Conservation (phyloP, 2,797 vertebrate genomes). For the Coregonus suidteri region DNA sequence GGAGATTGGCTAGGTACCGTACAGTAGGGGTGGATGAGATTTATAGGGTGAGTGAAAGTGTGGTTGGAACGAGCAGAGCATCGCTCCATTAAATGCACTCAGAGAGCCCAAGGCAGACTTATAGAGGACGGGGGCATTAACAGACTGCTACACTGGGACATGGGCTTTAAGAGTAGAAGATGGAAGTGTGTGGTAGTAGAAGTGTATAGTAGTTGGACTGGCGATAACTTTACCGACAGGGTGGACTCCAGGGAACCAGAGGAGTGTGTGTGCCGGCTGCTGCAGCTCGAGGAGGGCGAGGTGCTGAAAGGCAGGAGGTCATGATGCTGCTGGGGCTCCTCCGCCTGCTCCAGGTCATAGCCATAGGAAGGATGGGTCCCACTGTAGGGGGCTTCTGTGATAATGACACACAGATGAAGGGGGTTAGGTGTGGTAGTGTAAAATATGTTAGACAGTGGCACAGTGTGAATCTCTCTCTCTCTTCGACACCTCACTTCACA, state of each 20-base stretch:
- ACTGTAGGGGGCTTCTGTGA: slow-evolving; percentile 81
- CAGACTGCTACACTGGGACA: neutral
- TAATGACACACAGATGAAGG: slow-evolving; percentile 38
- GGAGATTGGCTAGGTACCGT: slow-evolving; percentile 29
- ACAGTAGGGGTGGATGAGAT: slow-evolving; percentile 22
- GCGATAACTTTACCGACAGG: slow-evolving; percentile 80
- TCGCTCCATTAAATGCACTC: neutral
- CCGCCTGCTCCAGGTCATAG: slow-evolving; percentile 80
- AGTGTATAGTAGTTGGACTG: neutral
- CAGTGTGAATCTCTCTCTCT: neutral
- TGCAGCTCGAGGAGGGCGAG: slow-evolving; percentile 84
- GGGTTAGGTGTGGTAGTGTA: slow-evolving; percentile 35
- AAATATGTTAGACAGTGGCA: slow-evolving; percentile 9
- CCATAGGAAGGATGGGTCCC: slow-evolving; percentile 80
- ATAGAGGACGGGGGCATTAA: neutral
- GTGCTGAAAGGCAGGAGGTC: slow-evolving; percentile 85
- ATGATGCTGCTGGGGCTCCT: slow-evolving; percentile 80
- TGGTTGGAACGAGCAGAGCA: neutral
- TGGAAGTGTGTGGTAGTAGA: slow-evolving; percentile 8
- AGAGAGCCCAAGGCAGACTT: neutral
- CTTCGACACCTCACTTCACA: neutral
- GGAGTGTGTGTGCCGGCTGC: slow-evolving; percentile 80
- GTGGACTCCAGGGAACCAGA: slow-evolving; percentile 84
- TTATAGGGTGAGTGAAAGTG: slow-evolving; percentile 2
- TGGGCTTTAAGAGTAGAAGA: slow-evolving; percentile 2